A percentile compares a stretch with the other conserved stretches of the same genome.
Conservation (phyloP, 2,113 vertebrate genomes). For the Siniperca knerii region DNA sequence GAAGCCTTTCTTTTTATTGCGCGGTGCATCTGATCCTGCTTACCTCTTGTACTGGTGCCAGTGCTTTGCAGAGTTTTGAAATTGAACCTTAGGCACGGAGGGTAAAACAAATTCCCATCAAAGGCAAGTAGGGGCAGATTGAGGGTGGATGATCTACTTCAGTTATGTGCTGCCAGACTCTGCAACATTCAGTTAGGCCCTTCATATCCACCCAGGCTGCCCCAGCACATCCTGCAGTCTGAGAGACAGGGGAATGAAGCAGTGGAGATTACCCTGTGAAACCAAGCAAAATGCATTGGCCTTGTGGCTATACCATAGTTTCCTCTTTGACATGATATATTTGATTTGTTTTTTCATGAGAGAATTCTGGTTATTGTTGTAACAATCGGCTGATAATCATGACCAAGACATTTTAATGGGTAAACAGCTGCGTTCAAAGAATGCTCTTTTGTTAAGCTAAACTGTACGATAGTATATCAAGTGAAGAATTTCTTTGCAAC, state of each 20-base stretch:
- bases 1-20: not conserved
- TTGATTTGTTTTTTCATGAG: not conserved
- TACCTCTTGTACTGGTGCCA: conserved; percentile 25
- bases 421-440: not conserved
- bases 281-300: not conserved
- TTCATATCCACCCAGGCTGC: conserved; percentile 20
- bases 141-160: conserved; percentile 2
- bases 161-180: conserved; percentile 13
- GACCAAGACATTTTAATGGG: not conserved
- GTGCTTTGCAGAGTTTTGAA: conserved; percentile 17
- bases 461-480: not conserved
- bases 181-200: conserved; percentile 16
- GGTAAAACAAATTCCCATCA: conserved; percentile 9
- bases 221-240: conserved; percentile 15
- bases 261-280: not conserved
- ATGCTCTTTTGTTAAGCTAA: not conserved
- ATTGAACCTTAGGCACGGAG: not conserved
- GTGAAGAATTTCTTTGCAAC: not conserved
- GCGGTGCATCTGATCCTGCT: not conserved
- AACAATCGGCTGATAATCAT: not conserved
- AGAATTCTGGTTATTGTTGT: not conserved
- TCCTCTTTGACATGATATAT: not conserved
- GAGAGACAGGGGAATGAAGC: not conserved
- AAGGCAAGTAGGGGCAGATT: conserved; percentile 22
- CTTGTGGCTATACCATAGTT: not conserved